Base-by-base conservation (phyloP, 2,113 vertebrate species). In the Albula glossodonta region DNA sequence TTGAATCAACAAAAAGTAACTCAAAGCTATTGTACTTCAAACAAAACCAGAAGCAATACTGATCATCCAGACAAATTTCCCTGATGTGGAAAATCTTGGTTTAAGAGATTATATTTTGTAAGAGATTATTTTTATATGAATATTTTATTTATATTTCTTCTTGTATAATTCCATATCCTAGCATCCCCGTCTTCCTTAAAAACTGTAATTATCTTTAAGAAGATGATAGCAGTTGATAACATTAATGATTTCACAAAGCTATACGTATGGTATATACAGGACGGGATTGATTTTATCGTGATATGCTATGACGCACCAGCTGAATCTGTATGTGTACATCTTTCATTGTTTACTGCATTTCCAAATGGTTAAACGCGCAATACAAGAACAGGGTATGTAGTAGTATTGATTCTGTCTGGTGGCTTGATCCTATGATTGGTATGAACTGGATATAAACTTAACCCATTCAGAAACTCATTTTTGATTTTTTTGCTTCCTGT, bases 81-180 rank as follows among this genome's bases (percentile, higher is more conserved):
- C 93, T 91, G 91, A 90, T 93, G 93, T 94, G 92, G 93, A 96
- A 96, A 94, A 94, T 92, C 93, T 96, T 94, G 94, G 94, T 96
- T 41, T 95, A 92, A 96, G 92, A 97, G 96, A 97, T 92, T 97
- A 96, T 98, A 97, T 98, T 99, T 98, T 97, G 93, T 97, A 96
- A 98, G 93, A 99, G 96, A 97, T 97, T 98, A 98, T 98, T 98
- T 99, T 99, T 99, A 96, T 98, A 98, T 97, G 95, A 95, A 96
- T 96, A 93, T 96, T 96, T 96, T 97, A 97, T 98, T 97, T 96
- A 98, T 98, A 97, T 77, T 92, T 96, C 92, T 94, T 91, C 93
- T 95, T 95, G 91, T 95, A 89, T 94, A 91, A 91, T 90, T 91
- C 91, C 90, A 81, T 87, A 90, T 94, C 91, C 91, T 92, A 88